phyloP scores from a whole-genome alignment of 2,797 vertebrate species.

The Argyrosomus regius region DNA sequence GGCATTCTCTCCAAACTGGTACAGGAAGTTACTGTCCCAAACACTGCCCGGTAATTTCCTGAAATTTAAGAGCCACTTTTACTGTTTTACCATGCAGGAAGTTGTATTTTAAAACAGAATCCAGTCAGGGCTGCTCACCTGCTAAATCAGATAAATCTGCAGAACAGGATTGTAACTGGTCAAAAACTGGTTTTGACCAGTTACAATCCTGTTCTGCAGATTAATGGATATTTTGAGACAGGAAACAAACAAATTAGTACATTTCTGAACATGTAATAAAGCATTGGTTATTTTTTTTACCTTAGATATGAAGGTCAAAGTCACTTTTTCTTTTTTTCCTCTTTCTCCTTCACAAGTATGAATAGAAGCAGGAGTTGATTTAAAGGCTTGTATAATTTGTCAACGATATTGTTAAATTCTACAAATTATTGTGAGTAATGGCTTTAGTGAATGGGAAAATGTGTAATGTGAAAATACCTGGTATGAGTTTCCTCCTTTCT shows the following conservation, averaged over 20 bases:
- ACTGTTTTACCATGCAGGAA: constrained; percentile 23
- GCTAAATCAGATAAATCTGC: background rate
- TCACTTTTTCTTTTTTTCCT: background rate
- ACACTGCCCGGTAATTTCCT: constrained; percentile 28
- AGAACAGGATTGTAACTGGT: too few species aligned
- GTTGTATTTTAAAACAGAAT: constrained; percentile 25
- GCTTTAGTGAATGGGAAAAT: background rate
- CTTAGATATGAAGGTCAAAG: background rate
- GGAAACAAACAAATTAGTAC: background rate
- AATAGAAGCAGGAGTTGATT: background rate
- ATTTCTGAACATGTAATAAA: background rate
- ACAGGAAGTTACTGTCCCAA: constrained; percentile 43
- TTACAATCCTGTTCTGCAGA: background rate
- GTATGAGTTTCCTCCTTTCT: background rate
- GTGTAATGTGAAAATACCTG: background rate
- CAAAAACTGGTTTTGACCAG: background rate
- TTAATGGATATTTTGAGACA: background rate
- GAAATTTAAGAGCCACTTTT: constrained; percentile 19
- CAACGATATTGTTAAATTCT: background rate
- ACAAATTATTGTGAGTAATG: background rate
- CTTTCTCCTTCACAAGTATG: background rate
- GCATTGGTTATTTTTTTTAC: background rate
- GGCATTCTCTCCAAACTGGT: constrained; percentile 4
- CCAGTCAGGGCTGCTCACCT: background rate
- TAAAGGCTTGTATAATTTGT: background rate